Evolutionary conservation across 2,888 invertebrate genomes (phyloP), one percentile per base, ranked within the genome.

Genomic region (Amblyteles armatorius): DNA sequence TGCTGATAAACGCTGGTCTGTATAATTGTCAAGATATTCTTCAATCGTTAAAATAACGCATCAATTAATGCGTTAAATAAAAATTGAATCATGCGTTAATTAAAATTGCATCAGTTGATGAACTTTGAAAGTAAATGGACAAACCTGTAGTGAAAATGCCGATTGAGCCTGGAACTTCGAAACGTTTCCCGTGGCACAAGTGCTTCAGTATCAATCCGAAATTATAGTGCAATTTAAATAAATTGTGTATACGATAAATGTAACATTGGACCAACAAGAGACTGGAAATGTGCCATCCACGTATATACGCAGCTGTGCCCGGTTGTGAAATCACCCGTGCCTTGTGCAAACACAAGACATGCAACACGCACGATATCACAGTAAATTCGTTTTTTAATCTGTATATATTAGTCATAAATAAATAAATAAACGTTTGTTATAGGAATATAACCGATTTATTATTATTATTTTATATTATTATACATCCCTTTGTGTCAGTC

Each of bases 151-250:
- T 67, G 4, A 71, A 83, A 19, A 72, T 76, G 6, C 69, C 63
- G 55, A 65, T 86, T 33, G 67, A 86, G 29, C 29, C 84, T 44
- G 67, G 85, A 76, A 80, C 83, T 36, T 52, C 79, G 69, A 87
- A 88, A 82, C 19, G 79, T 19, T 91, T 93, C 78, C 89, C 91
- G 3, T 93, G 93, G 93, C 86, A 90, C 36, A 91, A 91, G 81
- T 92, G 91, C 86, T 93, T 93, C 85, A 90, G 90, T n/a, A 90
- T 91, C 4, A 89, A 89, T 87, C 92, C 93, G 83, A 92, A 93
- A 89, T 91, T 93, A 79, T 92, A 90, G 63, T 71, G 63, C 44
- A 69, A 71, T 48, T 57, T 33, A 6, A 44, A 1, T 6, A 26
- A 69, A 68, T 11, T 2, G 29, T 13, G 33, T 63, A 26, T 83